Base-by-base conservation (phyloP, 2,888 invertebrate genomes). In the Matsumyia berberina region DNA sequence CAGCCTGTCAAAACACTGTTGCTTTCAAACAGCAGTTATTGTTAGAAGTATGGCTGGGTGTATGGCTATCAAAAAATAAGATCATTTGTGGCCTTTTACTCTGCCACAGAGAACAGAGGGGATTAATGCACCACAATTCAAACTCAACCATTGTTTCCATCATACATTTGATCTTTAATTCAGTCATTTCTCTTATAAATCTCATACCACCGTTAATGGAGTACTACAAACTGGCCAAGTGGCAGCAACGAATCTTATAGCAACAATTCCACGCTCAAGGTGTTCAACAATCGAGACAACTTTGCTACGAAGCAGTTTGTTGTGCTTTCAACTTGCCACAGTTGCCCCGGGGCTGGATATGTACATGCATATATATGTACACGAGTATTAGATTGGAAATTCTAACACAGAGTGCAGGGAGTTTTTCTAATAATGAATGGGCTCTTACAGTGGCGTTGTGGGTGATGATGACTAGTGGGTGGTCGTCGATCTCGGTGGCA, bases 281-380 rank as follows among this genome's bases (percentile, higher is more conserved):
- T 74, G 42, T 81, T 81, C 74, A 74, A 81, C 80, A 74, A 81
- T 81, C 74, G 49, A 74, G 64, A n/a, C 69, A 67, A 74, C 80
- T 62, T 62, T 74, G 15, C 44, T 31, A 24, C 37, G 37, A 66
- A 67, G 44, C n/a, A 12, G 60, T 73, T 51, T 66, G 60, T 51
- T 57, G 42, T 19, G 33, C 35, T 79, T 72, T 72, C 24, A 35
- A 53, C n/a, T n/a, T 33, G 39, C 11, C 17, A 29, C 57, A 57
- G 70, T 62, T 64, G 64, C 55, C 55, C 15, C 58, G 8, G n/a
- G 1, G 11, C 58, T 5, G n/a, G 1, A 8, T 12, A n/a, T 31
- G 12, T 19, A 24, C 24, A 11, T 6, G n/a, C 42, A 24, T 77
- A 15, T 24, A 24, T 24, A 24, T 4, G 4, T 24, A 24, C 24